These are phyloP conservation scores for Rhingia campestris DNA, from an alignment of 2,888 invertebrate genomes.

Conservation along the genomic window DNA sequence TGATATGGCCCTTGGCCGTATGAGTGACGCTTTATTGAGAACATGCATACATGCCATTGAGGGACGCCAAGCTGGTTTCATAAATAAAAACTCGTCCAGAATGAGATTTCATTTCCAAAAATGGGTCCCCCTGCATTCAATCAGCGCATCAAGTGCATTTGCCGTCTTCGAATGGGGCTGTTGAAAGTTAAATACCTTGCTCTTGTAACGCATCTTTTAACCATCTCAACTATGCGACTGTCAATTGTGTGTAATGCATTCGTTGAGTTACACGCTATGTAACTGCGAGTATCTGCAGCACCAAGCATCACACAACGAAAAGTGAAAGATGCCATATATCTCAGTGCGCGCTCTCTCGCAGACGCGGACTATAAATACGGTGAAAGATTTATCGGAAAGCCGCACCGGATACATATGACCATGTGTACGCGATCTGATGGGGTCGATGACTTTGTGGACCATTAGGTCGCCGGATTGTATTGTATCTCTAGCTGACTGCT, in stretches of 20 bases:
- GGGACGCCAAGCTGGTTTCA: slow-evolving; percentile 37
- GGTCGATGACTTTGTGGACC: slow-evolving; percentile 68
- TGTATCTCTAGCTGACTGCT: slow-evolving; percentile 16
- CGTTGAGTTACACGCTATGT: background rate
- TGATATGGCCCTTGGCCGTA: slow-evolving; percentile 10
- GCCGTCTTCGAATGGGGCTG: slow-evolving; percentile 25
- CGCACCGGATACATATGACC: slow-evolving; percentile 62
- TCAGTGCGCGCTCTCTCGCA: slow-evolving; percentile 2
- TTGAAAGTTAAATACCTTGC: slow-evolving; percentile 56
- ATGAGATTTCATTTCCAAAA: slow-evolving; percentile 65
- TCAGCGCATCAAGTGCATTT: slow-evolving; percentile 30
- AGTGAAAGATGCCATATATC: slow-evolving; percentile 44
- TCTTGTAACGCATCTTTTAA: slow-evolving; percentile 22
- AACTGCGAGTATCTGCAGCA: background rate
- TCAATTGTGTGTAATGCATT: slow-evolving; percentile 32
- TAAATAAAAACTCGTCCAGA: slow-evolving; percentile 37
- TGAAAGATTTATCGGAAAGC: slow-evolving; percentile 61
- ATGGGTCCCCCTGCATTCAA: slow-evolving; percentile 35
- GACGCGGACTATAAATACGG: slow-evolving; percentile 56
- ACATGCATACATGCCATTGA: slow-evolving; percentile 16
- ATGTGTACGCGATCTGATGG: slow-evolving; percentile 56
- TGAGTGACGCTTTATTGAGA: slow-evolving; percentile 10
- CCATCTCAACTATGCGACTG: slow-evolving; percentile 12
- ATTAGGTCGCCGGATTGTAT: slow-evolving; percentile 67
- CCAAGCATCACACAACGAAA: slow-evolving; percentile 39